phyloP scores from a whole-genome alignment of 2,888 invertebrate genomes.

The Ellobium chinense region DNA sequence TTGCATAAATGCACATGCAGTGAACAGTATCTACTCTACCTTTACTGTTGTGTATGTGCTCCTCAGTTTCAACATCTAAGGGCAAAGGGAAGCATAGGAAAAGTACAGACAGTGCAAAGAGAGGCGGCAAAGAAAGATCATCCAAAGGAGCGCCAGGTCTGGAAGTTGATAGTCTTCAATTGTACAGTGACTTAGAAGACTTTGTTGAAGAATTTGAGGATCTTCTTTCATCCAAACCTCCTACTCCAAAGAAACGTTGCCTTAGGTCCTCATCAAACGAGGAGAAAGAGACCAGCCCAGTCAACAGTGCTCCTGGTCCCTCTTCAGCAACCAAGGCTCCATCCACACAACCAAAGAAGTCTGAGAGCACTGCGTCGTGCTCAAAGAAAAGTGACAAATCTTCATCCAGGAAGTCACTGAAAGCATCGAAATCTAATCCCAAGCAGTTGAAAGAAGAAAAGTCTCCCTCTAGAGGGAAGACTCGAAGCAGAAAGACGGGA shows the following conservation, averaged over 20 bases:
- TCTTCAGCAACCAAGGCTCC: constrained; percentile 39
- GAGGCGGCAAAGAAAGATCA: constrained; percentile 2
- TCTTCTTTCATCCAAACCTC: constrained; percentile 23
- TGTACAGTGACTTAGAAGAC: constrained; percentile 29
- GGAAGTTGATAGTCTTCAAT: constrained; percentile 12
- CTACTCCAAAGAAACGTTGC: constrained; percentile 46
- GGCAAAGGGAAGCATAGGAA: constrained; percentile 29
- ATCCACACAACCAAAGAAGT: constrained; percentile 16
- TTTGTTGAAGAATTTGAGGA: constrained; percentile 34
- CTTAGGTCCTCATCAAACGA: constrained; percentile 49
- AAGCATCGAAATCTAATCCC: constrained; percentile 23
- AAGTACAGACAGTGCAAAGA: constrained; percentile 16
- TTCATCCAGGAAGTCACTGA: constrained; percentile 10
- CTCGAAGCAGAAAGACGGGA: constrained; percentile 81
- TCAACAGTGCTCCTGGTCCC: constrained; percentile 35
- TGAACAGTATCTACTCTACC: too few species aligned
- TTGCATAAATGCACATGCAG: too few species aligned
- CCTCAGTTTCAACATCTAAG: too few species aligned
- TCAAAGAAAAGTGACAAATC: constrained; percentile 25
- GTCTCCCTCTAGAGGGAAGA: constrained; percentile 38
- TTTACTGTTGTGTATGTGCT: too few species aligned
- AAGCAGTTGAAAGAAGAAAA: constrained; percentile 34
- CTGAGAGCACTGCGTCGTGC: constrained; percentile 20
- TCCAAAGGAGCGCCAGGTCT: background rate
- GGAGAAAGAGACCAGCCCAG: constrained; percentile 47